Evolutionary conservation across 2,113 vertebrate genomes (phyloP), one percentile per base, ranked within the genome.

Genomic region (Phainopepla nitens): DNA sequence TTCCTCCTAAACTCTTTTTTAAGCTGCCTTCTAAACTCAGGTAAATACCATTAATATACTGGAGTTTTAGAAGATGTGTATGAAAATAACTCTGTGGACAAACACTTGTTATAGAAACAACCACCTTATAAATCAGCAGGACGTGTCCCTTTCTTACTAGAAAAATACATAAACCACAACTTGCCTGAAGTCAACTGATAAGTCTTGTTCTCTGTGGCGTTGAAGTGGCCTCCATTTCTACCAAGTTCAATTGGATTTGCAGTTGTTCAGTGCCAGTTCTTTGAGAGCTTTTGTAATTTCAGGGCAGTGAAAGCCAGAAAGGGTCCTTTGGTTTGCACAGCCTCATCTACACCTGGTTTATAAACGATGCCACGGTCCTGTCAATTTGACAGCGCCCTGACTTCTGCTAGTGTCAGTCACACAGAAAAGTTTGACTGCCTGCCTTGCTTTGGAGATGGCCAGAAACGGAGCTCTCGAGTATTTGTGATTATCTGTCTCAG

Each of bases 151-250:
- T 77, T 57, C 14, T 61, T 54, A 24, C 11, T 58, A 12, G 21
- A 83, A 50, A 94, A 73, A 41, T 15, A 3, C 6, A 9, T 17
- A 33, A 89, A 78, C 44, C n/a, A 27, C 22, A 39, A 22, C 8
- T 66, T 0, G 0, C 16, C 41, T 1, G 0, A 69, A 84, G 16
- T 71, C 27, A 47, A 5, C 7, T 41, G 72, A 4, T 42, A 20
- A 9, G 6, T 62, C 33, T 33, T 84, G 2, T 23, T 68, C 35
- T 69, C 45, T 42, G 51, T 31, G 27, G 12, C 70, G 19, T 22
- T 44, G 17, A 36, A 36, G 35, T n/a, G 9, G 19, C 33, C 45
- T 82, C 23, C 20, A 3, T 31, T 79, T 90, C 53, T 87, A n/a
- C 21, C 33, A 41, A 56, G 73, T 42, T 35, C 31, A 45, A 17